phyloP scores from a whole-genome alignment of 2,113 vertebrate species.

The Zosterops pallidus region DNA sequence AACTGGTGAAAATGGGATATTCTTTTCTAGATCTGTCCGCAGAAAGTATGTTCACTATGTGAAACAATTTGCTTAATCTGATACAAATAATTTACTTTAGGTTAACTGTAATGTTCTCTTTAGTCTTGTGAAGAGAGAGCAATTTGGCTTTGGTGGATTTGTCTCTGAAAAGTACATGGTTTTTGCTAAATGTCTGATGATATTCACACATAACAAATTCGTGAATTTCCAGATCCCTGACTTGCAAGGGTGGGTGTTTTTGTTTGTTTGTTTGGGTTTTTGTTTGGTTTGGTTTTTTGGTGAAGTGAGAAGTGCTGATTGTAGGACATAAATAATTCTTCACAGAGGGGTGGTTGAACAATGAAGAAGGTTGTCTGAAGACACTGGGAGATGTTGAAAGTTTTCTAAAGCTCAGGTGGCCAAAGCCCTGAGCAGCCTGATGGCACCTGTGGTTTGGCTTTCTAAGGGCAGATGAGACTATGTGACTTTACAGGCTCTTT shows the following conservation, averaged over 20 bases:
- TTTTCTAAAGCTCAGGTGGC: not conserved
- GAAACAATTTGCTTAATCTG: not conserved
- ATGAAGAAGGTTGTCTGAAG: not conserved
- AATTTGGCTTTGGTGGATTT: not conserved
- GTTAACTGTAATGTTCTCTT: not conserved
- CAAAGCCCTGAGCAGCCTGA: not conserved
- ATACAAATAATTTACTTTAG: not conserved
- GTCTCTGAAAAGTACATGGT: not conserved
- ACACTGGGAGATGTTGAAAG: not conserved
- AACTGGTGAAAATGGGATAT: not conserved
- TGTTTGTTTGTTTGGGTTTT: not conserved
- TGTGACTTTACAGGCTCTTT: not conserved
- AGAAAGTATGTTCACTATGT: not conserved
- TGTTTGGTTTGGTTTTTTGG: not conserved
- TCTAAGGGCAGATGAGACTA: not conserved
- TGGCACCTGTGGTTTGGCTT: not conserved
- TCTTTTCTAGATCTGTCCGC: not conserved
- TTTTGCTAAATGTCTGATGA: not conserved
- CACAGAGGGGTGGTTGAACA: not conserved
- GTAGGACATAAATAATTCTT: not conserved
- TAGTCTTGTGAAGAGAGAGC: not conserved
- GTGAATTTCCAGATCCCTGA: not conserved
- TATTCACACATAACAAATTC: not conserved
- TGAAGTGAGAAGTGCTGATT: not conserved
- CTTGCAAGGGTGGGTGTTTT: not conserved